Conservation (phyloP, 2,797 vertebrate species). For the Triplophysa yarkandensis region DNA sequence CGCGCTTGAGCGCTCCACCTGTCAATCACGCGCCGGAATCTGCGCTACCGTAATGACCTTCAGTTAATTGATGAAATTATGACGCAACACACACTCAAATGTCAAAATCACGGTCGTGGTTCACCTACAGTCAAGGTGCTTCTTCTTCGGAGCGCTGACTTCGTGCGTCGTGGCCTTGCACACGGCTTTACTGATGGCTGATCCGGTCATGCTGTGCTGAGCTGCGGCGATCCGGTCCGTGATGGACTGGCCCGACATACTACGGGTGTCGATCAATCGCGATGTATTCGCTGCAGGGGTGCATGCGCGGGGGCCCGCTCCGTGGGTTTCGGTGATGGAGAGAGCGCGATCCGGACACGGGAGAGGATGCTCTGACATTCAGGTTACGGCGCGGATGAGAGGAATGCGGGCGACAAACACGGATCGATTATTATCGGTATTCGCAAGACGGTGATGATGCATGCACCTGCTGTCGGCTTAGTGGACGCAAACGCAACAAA, state of each 20-base stretch:
- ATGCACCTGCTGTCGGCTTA: no score
- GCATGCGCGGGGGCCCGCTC: constrained; percentile 44
- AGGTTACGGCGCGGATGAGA: constrained; percentile 43
- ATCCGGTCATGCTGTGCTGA: constrained; percentile 94
- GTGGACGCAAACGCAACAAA: background rate
- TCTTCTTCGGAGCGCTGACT: constrained; percentile 88
- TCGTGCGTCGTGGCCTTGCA: constrained; percentile 91
- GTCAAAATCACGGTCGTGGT: no score
- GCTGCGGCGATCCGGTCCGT: constrained; percentile 92
- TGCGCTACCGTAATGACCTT: constrained; percentile 52
- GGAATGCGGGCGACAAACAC: no score
- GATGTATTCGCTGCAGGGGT: constrained; percentile 53
- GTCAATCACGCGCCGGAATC: constrained; percentile 42
- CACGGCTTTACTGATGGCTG: constrained; percentile 86
- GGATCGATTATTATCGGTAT: no score
- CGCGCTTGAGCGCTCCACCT: constrained; percentile 34
- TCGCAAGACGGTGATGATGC: no score
- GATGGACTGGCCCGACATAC: constrained; percentile 90
- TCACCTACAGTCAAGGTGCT: constrained; percentile 91
- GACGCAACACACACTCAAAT: no score
- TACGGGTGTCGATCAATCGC: constrained; percentile 44
- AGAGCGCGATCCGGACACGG: constrained; percentile 47
- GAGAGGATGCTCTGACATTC: constrained; percentile 58
- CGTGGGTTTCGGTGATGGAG: constrained; percentile 43
- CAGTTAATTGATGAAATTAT: constrained; percentile 50